Conservation (phyloP, 2,888 invertebrate genomes). For the Punctoribates punctum region DNA sequence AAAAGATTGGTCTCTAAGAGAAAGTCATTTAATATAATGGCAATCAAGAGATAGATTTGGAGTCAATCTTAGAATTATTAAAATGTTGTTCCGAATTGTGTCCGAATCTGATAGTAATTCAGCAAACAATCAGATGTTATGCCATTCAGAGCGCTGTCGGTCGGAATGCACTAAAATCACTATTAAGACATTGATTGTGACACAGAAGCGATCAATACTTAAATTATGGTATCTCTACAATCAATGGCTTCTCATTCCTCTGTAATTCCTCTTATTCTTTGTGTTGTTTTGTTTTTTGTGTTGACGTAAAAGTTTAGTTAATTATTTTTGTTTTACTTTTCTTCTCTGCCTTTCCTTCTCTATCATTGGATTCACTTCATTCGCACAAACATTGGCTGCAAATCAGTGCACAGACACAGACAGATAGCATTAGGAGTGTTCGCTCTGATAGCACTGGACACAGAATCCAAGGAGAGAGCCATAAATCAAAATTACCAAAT, state of each 20-base stretch:
- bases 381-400: neutral
- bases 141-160: conserved; percentile 55
- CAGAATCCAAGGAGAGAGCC: neutral
- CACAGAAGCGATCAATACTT: conserved; percentile 18
- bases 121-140: no score
- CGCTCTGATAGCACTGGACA: neutral
- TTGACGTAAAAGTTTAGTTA: conserved; percentile 25
- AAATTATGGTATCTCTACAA: conserved; percentile 13
- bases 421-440: neutral
- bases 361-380: conserved; percentile 10
- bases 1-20: no score
- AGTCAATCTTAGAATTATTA: no score
- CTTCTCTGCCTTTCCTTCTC: neutral
- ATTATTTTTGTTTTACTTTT: neutral
- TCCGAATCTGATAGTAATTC: no score
- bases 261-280: neutral
- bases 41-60: no score
- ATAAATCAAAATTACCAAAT: conserved; percentile 13
- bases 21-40: no score
- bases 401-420: neutral
- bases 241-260: conserved; percentile 4
- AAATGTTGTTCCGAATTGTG: no score
- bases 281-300: neutral
- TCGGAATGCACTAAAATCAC: conserved; percentile 60
- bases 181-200: conserved; percentile 20